These are phyloP conservation scores for Drosophila auraria DNA, from an alignment of 1,140 invertebrate genomes.

Conservation along the genomic window DNA sequence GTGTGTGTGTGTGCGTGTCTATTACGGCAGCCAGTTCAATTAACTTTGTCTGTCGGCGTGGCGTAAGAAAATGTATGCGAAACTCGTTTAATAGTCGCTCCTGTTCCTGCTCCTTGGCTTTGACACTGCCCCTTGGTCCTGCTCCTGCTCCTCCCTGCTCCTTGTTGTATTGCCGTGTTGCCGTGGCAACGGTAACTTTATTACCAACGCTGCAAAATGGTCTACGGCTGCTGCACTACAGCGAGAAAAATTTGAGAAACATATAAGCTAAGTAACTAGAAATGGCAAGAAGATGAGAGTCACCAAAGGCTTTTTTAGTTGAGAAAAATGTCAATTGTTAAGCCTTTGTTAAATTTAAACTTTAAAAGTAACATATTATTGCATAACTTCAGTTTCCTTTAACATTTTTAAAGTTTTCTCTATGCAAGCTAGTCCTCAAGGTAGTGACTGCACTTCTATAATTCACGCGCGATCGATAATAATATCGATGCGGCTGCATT, in stretches of 20 bases:
- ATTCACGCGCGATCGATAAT: too few relatives aligned
- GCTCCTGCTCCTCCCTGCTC: background rate
- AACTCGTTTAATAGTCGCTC: conserved; percentile 76
- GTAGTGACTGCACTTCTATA: too few relatives aligned
- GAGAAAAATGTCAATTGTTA: too few relatives aligned
- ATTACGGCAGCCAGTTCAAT: conserved; percentile 68
- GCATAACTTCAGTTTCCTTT: too few relatives aligned
- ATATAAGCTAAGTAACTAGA: background rate
- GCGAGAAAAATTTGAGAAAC: background rate
- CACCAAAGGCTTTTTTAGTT: too few relatives aligned
- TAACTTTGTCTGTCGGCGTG: conserved; percentile 73
- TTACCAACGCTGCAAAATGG: conserved; percentile 43
- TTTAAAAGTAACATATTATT: too few relatives aligned
- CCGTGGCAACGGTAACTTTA: conserved; percentile 50
- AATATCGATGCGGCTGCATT: too few relatives aligned
- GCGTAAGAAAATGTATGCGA: conserved; percentile 73
- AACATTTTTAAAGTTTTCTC: too few relatives aligned
- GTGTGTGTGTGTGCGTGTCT: conserved; percentile 29
- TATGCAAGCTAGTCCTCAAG: too few relatives aligned
- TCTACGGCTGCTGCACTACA: conserved; percentile 36
- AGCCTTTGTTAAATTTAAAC: too few relatives aligned
- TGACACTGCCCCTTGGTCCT: conserved; percentile 19
- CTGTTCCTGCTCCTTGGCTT: conserved; percentile 19
- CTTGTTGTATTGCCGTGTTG: conserved; percentile 4
- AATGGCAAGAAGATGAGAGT: too few relatives aligned